Conservation (phyloP, 2,113 vertebrate genomes). For the Corythoichthys haematopterus region DNA sequence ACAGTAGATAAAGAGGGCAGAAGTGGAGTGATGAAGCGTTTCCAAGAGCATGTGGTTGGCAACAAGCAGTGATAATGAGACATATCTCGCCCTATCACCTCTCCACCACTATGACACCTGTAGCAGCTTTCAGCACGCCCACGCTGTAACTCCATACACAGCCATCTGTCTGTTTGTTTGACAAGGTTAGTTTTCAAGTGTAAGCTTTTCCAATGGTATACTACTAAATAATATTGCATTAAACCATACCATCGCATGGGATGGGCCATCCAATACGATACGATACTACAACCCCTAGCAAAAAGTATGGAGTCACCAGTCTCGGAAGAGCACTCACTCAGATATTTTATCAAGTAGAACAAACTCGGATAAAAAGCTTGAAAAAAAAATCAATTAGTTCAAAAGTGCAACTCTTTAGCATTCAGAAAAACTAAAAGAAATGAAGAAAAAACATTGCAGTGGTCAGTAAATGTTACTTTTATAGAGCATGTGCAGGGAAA, state of each 20-base stretch:
- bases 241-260: neutral
- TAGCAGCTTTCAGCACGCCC: slow-evolving; percentile 36
- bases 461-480: too few relatives aligned
- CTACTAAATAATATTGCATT: neutral
- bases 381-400: too few relatives aligned
- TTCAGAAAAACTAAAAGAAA: too few relatives aligned
- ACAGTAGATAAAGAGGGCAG: neutral
- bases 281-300: too few relatives aligned
- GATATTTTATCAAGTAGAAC: too few relatives aligned
- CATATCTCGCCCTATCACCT: slow-evolving; percentile 42
- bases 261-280: neutral
- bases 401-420: too few relatives aligned
- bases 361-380: too few relatives aligned
- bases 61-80: slow-evolving; percentile 38
- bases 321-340: too few relatives aligned
- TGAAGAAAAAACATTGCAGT: too few relatives aligned
- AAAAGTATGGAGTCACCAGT: too few relatives aligned
- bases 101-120: slow-evolving; percentile 30
- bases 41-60: slow-evolving; percentile 24
- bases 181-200: neutral
- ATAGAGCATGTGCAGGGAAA: too few relatives aligned
- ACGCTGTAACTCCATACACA: slow-evolving; percentile 9
- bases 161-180: slow-evolving; percentile 23
- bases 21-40: slow-evolving; percentile 7
- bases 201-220: neutral